Percentiles rank a stretch among this genome's conserved stretches.
phyloP scores from a whole-genome alignment of 2,888 invertebrate genomes.

The Leucoptera coffeella region DNA sequence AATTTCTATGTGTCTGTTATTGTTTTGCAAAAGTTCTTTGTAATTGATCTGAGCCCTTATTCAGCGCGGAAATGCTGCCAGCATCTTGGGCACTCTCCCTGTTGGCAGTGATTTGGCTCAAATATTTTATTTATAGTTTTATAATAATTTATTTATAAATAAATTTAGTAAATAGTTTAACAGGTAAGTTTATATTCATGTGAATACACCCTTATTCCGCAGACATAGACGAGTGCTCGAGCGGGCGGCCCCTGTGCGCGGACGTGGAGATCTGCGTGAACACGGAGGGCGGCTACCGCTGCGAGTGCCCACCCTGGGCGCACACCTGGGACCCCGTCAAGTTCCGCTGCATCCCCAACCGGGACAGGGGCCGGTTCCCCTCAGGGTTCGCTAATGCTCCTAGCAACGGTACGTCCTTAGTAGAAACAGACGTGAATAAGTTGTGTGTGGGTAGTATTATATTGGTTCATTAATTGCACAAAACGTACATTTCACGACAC shows the following conservation, averaged over 20 bases:
- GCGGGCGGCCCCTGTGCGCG: conserved; percentile 42
- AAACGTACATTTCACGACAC: too few relatives aligned
- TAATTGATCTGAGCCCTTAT: too few relatives aligned
- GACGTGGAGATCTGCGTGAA: conserved; percentile 61
- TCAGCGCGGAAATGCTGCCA: too few relatives aligned
- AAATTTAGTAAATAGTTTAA: too few relatives aligned
- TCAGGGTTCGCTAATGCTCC: conserved; percentile 29
- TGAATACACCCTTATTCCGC: conserved; percentile 9
- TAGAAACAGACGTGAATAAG: background rate
- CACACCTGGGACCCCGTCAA: conserved; percentile 30
- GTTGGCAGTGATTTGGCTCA: too few relatives aligned
- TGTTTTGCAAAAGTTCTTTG: too few relatives aligned
- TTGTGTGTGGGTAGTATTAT: background rate
- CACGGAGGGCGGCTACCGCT: conserved; percentile 71
- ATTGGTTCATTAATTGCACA: background rate
- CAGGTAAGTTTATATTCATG: too few relatives aligned
- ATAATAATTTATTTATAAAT: too few relatives aligned
- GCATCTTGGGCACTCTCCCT: too few relatives aligned
- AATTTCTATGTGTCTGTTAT: too few relatives aligned
- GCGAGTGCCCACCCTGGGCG: conserved; percentile 50
- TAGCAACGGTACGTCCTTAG: too few relatives aligned
- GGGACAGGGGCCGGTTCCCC: conserved; percentile 18
- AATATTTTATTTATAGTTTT: too few relatives aligned
- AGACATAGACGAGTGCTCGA: conserved; percentile 79
- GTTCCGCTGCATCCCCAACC: conserved; percentile 25